Evolutionary conservation across 2,797 vertebrate species (phyloP), one percentile per base, ranked within the genome.

Genomic region (Dendrocincla fuliginosa): DNA sequence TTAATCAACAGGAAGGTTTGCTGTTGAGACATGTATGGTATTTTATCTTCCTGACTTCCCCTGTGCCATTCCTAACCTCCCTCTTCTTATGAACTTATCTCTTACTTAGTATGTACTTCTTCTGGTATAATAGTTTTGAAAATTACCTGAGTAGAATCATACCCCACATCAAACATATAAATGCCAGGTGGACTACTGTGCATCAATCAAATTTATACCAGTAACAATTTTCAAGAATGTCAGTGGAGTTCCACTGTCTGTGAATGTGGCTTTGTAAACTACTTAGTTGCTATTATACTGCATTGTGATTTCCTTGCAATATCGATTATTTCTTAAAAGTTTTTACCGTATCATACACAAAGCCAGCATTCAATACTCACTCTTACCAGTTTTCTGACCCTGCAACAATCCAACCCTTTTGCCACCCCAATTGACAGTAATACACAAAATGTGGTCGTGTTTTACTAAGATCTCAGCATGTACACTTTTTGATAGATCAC

Each of bases 381-480:
- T 84, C 18, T 78, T 47, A 50, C 10, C 10, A 17, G 78, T 39
- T 89, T 92, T 89, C 87, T 60, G 57, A 87, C 75, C 49, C 92
- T 91, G 87, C 71, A 90, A 89, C 78, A 90, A 83, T 87, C 60
- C 89, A 94, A 39, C 61, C 86, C 53, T 74, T 94, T 80, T 61
- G 64, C 71, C 57, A 87, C 57, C 50, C 47, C 75, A 85, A 32
- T 1, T 85, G 75, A 90, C 68, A 89, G 69, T 71, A 87, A 93
- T 71, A 92, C 64, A 94, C 64, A 83, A 92, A 94, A 84, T 44
- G 55, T 86, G 76, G 79, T 78, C 87, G 63, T 81, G 95, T 91
- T 95, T 92, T 87, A 12, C 78, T 75, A 83, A 95, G 90, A 95
- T 84, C 95, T 96, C 95, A 95, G 93, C 94, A 63, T 81, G 95